A percentile compares a stretch with the other conserved stretches of the same genome.
These are phyloP conservation scores for Tretioscincus oriximinensis DNA, from an alignment of 2,113 vertebrate species.

Conservation along the genomic window DNA sequence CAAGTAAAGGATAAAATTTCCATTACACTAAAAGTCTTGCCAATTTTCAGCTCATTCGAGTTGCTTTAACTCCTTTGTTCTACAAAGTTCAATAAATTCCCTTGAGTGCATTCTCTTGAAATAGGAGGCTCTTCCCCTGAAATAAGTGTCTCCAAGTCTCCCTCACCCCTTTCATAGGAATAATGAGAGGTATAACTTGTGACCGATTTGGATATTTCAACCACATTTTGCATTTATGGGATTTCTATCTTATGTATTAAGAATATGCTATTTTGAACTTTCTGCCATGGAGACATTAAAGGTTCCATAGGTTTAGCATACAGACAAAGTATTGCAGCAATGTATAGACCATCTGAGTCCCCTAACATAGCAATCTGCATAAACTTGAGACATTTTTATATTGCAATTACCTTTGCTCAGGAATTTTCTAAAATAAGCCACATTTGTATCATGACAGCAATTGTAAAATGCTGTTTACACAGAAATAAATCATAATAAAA, in stretches of 20 bases:
- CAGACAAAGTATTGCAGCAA: neutral
- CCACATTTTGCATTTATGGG: neutral
- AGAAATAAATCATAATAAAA: constrained; percentile 22
- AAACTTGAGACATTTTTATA: neutral
- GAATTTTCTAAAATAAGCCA: neutral
- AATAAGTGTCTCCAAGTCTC: neutral
- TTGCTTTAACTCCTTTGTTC: neutral
- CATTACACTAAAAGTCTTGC: neutral
- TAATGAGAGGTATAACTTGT: neutral
- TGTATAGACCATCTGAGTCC: neutral
- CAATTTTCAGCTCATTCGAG: neutral
- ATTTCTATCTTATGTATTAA: neutral
- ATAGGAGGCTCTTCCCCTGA: neutral
- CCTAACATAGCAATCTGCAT: neutral
- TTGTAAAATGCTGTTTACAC: constrained; percentile 32
- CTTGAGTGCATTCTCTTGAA: neutral
- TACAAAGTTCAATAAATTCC: neutral
- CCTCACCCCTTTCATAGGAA: neutral
- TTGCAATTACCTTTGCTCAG: neutral
- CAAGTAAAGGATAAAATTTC: neutral
- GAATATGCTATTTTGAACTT: neutral
- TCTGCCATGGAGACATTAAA: neutral
- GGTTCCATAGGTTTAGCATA: neutral
- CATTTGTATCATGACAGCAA: neutral
- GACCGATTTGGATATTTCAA: neutral